These are phyloP conservation scores for Octodon degus DNA, from an alignment of 2,113 vertebrate genomes.

Conservation along the genomic window DNA sequence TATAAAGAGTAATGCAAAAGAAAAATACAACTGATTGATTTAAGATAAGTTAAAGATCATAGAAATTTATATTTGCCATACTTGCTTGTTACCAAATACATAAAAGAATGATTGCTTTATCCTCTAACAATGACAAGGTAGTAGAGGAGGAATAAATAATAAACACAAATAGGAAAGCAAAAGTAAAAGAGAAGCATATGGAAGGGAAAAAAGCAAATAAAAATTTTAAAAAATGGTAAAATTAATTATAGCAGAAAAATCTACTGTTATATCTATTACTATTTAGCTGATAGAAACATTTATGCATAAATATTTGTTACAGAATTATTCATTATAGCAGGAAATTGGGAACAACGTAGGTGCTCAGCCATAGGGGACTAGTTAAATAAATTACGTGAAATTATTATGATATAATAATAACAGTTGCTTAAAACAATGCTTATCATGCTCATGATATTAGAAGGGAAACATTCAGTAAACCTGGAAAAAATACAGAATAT, in stretches of 20 bases:
- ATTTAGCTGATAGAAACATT: not conserved
- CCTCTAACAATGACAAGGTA: not conserved
- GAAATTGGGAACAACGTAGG: not conserved
- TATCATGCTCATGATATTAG: not conserved
- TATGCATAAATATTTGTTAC: not conserved
- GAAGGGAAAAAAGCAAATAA: not conserved
- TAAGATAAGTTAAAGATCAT: conserved; percentile 5
- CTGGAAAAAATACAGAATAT: not conserved
- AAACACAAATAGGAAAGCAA: not conserved
- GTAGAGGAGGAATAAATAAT: not conserved
- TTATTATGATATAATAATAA: not conserved
- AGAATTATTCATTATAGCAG: conserved; percentile 5
- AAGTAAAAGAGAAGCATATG: not conserved
- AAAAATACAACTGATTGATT: not conserved
- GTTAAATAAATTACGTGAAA: conserved; percentile 15
- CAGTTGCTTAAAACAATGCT: not conserved
- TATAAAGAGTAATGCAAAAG: not conserved
- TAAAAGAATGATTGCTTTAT: not conserved
- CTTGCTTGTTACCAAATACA: not conserved
- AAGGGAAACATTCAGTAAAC: not conserved
- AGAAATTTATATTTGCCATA: not conserved
- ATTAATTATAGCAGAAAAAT: not conserved
- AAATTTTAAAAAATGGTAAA: not conserved
- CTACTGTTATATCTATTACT: not conserved
- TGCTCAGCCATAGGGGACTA: not conserved